phyloP scores from a whole-genome alignment of 2,888 invertebrate genomes.

The Auanema sp. region DNA sequence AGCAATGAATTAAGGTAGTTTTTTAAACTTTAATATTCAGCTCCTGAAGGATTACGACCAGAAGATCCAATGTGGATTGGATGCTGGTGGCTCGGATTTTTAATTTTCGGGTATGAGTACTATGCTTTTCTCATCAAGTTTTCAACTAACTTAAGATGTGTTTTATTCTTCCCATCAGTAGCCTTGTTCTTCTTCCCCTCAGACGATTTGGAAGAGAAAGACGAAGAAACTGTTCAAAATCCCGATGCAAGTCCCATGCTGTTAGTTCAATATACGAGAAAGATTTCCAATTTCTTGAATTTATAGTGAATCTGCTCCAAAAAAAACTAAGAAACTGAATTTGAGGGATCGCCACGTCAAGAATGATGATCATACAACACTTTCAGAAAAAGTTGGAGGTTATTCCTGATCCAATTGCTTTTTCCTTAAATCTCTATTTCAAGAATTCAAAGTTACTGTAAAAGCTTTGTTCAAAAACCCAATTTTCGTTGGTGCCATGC shows the following conservation, averaged over 20 bases:
- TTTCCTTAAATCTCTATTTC: too few species aligned
- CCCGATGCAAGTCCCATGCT: constrained; percentile 6
- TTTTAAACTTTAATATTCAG: constrained; percentile 37
- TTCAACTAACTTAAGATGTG: constrained; percentile 11
- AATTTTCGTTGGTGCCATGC: constrained; percentile 56
- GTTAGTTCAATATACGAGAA: neutral
- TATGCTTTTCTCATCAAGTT: neutral
- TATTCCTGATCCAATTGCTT: neutral
- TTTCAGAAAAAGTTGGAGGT: constrained; percentile 15
- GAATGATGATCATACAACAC: constrained; percentile 38
- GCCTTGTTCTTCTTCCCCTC: constrained; percentile 65
- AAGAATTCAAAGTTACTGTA: constrained; percentile 49
- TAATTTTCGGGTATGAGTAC: constrained; percentile 39
- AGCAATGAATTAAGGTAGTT: neutral
- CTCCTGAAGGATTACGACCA: constrained; percentile 62
- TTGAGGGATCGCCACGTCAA: constrained; percentile 57
- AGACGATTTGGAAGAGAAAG: constrained; percentile 27
- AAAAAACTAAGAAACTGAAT: constrained; percentile 41
- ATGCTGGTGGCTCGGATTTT: constrained; percentile 67
- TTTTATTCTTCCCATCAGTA: constrained; percentile 55
- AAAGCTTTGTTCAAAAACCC: constrained; percentile 46
- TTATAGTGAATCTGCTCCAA: constrained; percentile 12
- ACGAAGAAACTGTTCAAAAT: constrained; percentile 11
- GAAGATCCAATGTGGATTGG: constrained; percentile 67
- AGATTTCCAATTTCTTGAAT: neutral